These are phyloP conservation scores for Enteromius fasciolatus DNA, from an alignment of 2,797 vertebrate genomes.

Conservation along the genomic window DNA sequence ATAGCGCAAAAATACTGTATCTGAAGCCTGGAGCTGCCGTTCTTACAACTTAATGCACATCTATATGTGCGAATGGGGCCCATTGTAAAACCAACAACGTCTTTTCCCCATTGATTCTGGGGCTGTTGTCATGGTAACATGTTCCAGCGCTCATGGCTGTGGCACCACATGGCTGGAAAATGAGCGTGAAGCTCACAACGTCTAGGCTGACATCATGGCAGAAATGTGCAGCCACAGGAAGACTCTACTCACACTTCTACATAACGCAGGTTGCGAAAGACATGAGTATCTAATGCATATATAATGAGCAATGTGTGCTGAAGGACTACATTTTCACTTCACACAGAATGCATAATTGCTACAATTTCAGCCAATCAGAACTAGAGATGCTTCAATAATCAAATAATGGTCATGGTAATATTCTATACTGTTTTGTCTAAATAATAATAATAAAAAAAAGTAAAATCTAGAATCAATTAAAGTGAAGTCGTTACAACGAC, in stretches of 20 bases:
- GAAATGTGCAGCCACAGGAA: constrained; percentile 36
- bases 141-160: constrained; percentile 50
- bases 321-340: not conserved
- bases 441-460: not conserved
- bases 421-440: not conserved
- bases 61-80: constrained; percentile 8
- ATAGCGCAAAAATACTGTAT: not conserved
- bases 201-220: constrained; percentile 51
- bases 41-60: constrained; percentile 8
- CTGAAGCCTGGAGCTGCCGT: not conserved
- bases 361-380: not conserved
- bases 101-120: constrained; percentile 50
- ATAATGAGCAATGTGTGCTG: not conserved
- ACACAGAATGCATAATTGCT: not conserved
- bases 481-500: not conserved
- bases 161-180: constrained; percentile 56
- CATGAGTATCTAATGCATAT: constrained; percentile 3
- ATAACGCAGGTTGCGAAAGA: not conserved
- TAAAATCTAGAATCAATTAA: not conserved
- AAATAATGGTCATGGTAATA: not conserved
- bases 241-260: not conserved
- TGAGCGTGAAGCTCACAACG: constrained; percentile 50
- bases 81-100: constrained; percentile 52
- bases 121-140: constrained; percentile 61
- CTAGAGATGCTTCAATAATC: not conserved